Conservation (phyloP, 2,113 vertebrate species). For the Malurus melanocephalus region DNA sequence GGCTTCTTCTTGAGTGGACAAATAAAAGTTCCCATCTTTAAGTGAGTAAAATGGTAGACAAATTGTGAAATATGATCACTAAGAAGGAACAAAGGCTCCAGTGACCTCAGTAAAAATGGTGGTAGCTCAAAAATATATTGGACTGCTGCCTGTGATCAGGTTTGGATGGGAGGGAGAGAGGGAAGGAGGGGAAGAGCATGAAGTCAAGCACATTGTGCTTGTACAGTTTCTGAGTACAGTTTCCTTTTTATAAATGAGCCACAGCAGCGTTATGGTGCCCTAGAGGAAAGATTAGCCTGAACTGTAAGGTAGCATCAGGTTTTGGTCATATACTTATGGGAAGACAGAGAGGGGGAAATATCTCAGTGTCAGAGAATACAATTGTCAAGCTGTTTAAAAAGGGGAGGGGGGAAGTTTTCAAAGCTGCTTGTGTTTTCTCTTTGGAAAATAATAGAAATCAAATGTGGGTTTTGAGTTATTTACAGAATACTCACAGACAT, state of each 20-base stretch:
- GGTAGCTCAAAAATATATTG: not conserved
- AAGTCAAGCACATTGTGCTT: not conserved
- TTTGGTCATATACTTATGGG: not conserved
- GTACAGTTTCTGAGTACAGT: not conserved
- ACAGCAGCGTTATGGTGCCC: not conserved
- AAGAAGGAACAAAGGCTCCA: not conserved
- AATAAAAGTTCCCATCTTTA: not conserved
- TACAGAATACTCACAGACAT: not conserved
- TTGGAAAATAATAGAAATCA: not conserved
- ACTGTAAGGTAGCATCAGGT: not conserved
- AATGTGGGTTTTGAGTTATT: not conserved
- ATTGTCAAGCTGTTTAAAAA: not conserved
- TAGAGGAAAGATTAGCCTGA: not conserved
- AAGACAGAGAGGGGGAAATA: not conserved
- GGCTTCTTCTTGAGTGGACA: not conserved
- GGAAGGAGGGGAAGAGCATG: not conserved
- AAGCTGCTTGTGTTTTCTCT: not conserved
- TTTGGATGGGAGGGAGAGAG: not conserved
- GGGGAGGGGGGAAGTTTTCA: rapidly evolving
- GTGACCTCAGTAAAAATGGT: not conserved
- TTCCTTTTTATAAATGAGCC: not conserved
- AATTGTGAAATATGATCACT: not conserved
- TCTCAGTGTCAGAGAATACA: not conserved
- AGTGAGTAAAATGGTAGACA: not conserved
- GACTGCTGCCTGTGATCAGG: not conserved